A percentile compares a stretch with the other conserved stretches of the same genome.
Evolutionary conservation across 2,113 vertebrate genomes (phyloP).

Genomic region (Cyprinodon brontotheroides): DNA sequence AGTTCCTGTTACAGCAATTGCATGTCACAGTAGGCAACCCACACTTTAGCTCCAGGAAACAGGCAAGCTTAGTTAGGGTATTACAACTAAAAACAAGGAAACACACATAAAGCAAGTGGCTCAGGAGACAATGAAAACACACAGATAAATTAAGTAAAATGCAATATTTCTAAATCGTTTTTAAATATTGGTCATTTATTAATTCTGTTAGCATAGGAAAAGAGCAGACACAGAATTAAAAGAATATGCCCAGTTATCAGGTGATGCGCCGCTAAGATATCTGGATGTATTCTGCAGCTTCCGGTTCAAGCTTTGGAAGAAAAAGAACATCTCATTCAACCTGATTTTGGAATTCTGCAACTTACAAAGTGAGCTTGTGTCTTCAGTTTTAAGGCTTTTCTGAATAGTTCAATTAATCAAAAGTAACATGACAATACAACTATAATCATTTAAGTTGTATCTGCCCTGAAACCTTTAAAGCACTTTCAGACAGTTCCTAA

Average conservation of each 20-base stretch:
- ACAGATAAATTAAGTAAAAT: not conserved
- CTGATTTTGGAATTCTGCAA: no score
- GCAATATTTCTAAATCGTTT: not conserved
- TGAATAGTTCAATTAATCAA: no score
- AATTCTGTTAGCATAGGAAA: not conserved
- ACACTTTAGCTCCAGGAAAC: constrained; percentile 41
- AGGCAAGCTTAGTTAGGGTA: constrained; percentile 18
- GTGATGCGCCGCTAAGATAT: no score
- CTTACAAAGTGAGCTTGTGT: no score
- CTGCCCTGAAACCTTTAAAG: no score
- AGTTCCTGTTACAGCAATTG: not conserved
- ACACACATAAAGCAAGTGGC: not conserved
- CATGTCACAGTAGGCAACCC: constrained; percentile 27
- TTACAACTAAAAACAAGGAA: constrained; percentile 9
- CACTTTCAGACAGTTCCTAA: no score
- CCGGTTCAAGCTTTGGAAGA: no score
- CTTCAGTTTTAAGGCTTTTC: no score
- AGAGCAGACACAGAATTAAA: not conserved
- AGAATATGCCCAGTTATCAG: no score
- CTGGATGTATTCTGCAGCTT: not conserved
- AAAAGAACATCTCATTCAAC: no score
- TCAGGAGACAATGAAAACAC: not conserved
- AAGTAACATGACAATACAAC: no score
- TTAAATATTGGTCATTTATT: not conserved
- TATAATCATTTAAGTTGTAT: no score